Percentiles rank a stretch among this genome's conserved stretches.
phyloP scores from a whole-genome alignment of 2,888 invertebrate species.

The Vesta saturnalis region DNA sequence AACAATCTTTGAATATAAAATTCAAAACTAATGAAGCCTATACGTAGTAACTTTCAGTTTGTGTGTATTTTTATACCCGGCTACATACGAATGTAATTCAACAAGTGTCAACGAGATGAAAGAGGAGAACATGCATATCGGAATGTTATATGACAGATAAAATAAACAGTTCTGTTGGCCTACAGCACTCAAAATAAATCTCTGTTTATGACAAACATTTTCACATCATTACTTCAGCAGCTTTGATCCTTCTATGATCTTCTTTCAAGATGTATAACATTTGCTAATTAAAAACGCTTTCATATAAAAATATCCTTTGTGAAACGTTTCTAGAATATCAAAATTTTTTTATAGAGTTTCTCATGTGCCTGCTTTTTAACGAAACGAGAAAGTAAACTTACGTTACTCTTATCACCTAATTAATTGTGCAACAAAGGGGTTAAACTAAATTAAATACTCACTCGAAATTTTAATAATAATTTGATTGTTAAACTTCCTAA shows the following conservation, averaged over 20 bases:
- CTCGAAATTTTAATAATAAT: not conserved
- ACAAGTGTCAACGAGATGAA: conserved; percentile 38
- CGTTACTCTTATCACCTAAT: not conserved
- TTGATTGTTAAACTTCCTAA: not conserved
- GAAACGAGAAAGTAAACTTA: not conserved
- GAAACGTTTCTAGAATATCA: not conserved
- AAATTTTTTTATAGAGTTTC: not conserved
- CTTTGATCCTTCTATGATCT: conserved; percentile 34
- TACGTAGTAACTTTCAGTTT: too few relatives aligned
- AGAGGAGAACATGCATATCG: conserved; percentile 32
- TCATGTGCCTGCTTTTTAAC: not conserved
- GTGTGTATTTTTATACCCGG: conserved; percentile 16
- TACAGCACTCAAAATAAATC: conserved; percentile 33
- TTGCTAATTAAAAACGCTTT: not conserved
- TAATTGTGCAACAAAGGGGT: not conserved
- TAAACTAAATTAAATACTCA: not conserved
- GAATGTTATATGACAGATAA: conserved; percentile 34
- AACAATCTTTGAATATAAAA: too few relatives aligned
- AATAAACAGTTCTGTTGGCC: conserved; percentile 33
- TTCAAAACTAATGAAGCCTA: too few relatives aligned
- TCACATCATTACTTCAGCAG: conserved; percentile 39
- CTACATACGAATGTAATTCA: conserved; percentile 32
- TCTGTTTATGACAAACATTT: conserved; percentile 42
- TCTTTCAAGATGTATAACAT: conserved; percentile 8
- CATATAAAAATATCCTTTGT: not conserved